Percentiles rank a stretch among this genome's conserved stretches.
Evolutionary conservation across 2,797 vertebrate species (phyloP).

Genomic region (Acanthurus lineatus): DNA sequence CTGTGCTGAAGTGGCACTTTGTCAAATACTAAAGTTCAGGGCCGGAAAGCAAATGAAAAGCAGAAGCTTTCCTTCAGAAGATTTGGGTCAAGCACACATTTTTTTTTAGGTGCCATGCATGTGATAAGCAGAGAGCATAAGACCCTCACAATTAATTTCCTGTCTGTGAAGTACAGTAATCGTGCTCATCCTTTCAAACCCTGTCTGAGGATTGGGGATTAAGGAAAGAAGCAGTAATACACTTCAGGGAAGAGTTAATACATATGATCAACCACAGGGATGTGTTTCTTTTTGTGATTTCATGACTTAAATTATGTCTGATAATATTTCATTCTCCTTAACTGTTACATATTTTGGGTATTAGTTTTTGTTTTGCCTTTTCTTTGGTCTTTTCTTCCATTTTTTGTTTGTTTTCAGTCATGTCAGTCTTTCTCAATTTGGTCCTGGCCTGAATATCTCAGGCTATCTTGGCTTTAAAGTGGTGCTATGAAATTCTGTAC

Average conservation of each 20-base stretch:
- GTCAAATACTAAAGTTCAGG: conserved; percentile 56
- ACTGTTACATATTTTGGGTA: background rate
- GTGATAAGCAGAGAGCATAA: conserved; percentile 43
- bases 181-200: conserved; percentile 44
- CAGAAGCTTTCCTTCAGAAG: conserved; percentile 37
- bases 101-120: conserved; percentile 39
- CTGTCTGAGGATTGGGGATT: conserved; percentile 51
- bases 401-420: too few species aligned
- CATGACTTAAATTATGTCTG: conserved; percentile 8
- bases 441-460: too few species aligned
- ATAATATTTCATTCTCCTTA: background rate
- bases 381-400: background rate
- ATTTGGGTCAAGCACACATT: conserved; percentile 46
- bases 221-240: conserved; percentile 37
- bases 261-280: conserved; percentile 30
- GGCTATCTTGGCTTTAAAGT: too few species aligned
- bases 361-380: too few species aligned
- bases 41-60: conserved; percentile 58
- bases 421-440: too few species aligned
- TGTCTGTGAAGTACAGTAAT: conserved; percentile 50
- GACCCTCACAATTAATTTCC: conserved; percentile 62
- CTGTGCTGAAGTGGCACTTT: conserved; percentile 66
- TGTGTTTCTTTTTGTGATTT: conserved; percentile 3
- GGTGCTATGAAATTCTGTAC: too few species aligned
- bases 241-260: conserved; percentile 35